Base-by-base conservation (phyloP, 2,888 invertebrate genomes). In the Cecidostiba fungosa region DNA sequence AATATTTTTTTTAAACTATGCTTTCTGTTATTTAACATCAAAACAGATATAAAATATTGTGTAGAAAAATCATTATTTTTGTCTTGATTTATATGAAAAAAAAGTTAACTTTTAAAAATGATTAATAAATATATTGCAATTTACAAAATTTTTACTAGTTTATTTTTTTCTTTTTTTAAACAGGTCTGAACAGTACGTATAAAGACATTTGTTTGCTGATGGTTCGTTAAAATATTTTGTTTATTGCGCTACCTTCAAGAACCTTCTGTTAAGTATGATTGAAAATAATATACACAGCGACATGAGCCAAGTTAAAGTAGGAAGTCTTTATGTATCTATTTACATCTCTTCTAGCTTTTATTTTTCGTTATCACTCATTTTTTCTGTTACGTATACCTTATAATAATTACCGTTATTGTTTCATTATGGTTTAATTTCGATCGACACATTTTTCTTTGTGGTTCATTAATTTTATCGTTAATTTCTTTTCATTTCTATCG, bases 181-280 rank as follows among this genome's bases (percentile, higher is more conserved):
- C 85, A 86, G 86, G 86, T 86, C 86, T 83, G 86, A 86, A 83
- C 86, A 80, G 86, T 86, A 86, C 86, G 86, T 83, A 86, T 86
- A 83, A 85, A 77, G 82, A 77, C 79, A 86, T 83, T 86, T 77
- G 79, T 83, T 86, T 83, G 83, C 79, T 76, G 86, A 83, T 83
- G 86, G 83, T 86, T 80, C 72, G 86, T 86, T 86, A 85, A 78
- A 82, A 86, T 86, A 80, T 83, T 86, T 86, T 83, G 79, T 86
- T 86, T 86, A 59, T 85, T 85, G 43, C 70, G 74, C 78, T 74
- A 79, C 54, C 79, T 77, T 80, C 83, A 83, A 47, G 83, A 72
- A 80, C 26, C 74, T 79, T 82, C 72, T 54, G 83, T 86, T 86
- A 83, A 83, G 86, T 86, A 86, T 86, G 77, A 83, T 77, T 82